These are phyloP conservation scores for Corythucha ciliata DNA, from an alignment of 2,888 invertebrate species.

Conservation along the genomic window DNA sequence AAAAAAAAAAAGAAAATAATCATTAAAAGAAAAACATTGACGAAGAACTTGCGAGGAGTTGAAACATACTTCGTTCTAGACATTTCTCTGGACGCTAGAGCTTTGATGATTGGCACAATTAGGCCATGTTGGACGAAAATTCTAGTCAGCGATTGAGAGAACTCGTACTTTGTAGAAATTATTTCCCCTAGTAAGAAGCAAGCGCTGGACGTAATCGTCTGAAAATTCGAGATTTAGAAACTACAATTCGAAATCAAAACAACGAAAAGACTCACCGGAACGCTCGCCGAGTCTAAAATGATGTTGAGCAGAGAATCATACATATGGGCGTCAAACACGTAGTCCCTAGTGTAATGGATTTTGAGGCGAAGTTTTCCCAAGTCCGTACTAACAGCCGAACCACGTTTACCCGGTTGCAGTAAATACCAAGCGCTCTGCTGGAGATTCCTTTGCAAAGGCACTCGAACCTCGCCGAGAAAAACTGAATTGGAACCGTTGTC, in stretches of 20 bases:
- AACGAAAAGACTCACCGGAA: constrained; percentile 36
- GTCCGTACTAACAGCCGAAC: constrained; percentile 36
- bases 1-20: constrained; percentile 26
- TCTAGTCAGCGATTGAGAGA: constrained; percentile 78
- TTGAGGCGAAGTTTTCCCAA: constrained; percentile 76
- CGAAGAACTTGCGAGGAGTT: too few relatives aligned
- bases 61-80: constrained; percentile 72
- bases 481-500: constrained; percentile 69
- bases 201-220: constrained; percentile 70
- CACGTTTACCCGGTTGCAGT: constrained; percentile 58
- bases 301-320: constrained; percentile 70
- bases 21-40: background rate
- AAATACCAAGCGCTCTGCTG: constrained; percentile 67
- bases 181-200: constrained; percentile 80
- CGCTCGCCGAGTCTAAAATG: constrained; percentile 60
- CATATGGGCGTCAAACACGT: constrained; percentile 73
- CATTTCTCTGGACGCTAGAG: constrained; percentile 78
- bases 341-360: constrained; percentile 79
- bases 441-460: constrained; percentile 48
- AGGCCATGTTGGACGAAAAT: constrained; percentile 78
- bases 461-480: constrained; percentile 79
- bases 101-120: constrained; percentile 72
- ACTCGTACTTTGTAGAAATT: constrained; percentile 75
- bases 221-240: constrained; percentile 39
- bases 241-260: background rate